These are phyloP conservation scores for Lophotriccus pileatus DNA, from an alignment of 2,797 vertebrate species.

Conservation along the genomic window DNA sequence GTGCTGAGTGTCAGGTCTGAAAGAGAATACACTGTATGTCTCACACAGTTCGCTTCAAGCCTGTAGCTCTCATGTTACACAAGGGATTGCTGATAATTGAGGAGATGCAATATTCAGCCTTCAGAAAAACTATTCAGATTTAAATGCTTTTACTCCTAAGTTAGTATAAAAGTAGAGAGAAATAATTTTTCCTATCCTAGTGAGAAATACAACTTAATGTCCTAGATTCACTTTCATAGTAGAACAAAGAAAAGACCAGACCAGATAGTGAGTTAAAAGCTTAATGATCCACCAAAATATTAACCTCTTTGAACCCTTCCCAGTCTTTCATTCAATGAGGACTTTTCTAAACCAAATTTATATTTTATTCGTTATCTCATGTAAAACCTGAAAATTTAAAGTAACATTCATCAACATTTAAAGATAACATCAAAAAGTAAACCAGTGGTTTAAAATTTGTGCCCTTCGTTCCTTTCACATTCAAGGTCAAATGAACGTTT, in stretches of 20 bases:
- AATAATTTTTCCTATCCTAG: neutral
- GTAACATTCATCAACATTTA: neutral
- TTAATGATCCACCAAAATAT: neutral
- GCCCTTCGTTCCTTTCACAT: neutral
- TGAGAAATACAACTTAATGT: neutral
- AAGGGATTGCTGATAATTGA: neutral
- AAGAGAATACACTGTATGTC: slow-evolving; percentile 6
- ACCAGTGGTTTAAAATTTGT: neutral
- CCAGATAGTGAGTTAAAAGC: neutral
- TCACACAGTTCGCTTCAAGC: neutral
- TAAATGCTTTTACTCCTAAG: neutral
- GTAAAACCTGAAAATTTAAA: neutral
- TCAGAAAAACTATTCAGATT: neutral
- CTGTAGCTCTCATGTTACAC: neutral
- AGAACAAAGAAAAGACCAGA: neutral
- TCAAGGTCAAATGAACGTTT: neutral
- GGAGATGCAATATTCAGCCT: neutral
- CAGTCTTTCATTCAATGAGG: neutral
- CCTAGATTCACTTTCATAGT: neutral
- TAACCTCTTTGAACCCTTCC: neutral
- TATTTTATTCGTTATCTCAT: neutral
- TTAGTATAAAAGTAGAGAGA: neutral
- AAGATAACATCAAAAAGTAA: neutral
- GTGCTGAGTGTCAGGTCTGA: slow-evolving; percentile 88
- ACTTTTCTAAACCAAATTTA: neutral